phyloP scores from a whole-genome alignment of 2,888 invertebrate genomes.

The Ormyrus labotus region DNA sequence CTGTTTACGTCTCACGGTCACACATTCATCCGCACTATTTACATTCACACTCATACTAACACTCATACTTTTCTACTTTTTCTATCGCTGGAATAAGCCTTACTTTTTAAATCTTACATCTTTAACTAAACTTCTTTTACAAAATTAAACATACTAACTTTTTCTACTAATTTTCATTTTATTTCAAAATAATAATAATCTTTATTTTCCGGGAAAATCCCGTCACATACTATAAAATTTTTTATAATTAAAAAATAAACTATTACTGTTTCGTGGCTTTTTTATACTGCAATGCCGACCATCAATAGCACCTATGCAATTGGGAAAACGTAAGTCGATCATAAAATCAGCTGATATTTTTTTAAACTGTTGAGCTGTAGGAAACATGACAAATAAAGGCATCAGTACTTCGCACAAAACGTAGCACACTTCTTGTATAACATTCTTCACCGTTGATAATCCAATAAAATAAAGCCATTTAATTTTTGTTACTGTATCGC shows the following conservation, averaged over 20 bases:
- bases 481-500: background rate
- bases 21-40: no score
- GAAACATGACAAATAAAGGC: constrained; percentile 1
- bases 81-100: no score
- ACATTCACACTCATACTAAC: no score
- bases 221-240: no score
- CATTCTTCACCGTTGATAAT: background rate
- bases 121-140: no score
- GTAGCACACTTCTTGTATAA: background rate
- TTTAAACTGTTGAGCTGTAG: background rate
- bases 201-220: no score
- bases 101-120: no score
- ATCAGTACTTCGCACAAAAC: background rate
- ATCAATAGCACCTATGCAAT: constrained; percentile 13
- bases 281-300: constrained; percentile 6
- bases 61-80: no score
- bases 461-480: constrained; percentile 4
- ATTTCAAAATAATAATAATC: no score
- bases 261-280: background rate
- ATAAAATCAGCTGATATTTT: background rate
- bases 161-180: no score
- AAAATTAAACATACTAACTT: no score
- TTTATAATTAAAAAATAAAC: constrained; percentile 23
- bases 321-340: background rate
- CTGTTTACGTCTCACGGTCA: no score